Base-by-base conservation (phyloP, 2,797 vertebrate genomes). In the Phyllotis vaccarum region DNA sequence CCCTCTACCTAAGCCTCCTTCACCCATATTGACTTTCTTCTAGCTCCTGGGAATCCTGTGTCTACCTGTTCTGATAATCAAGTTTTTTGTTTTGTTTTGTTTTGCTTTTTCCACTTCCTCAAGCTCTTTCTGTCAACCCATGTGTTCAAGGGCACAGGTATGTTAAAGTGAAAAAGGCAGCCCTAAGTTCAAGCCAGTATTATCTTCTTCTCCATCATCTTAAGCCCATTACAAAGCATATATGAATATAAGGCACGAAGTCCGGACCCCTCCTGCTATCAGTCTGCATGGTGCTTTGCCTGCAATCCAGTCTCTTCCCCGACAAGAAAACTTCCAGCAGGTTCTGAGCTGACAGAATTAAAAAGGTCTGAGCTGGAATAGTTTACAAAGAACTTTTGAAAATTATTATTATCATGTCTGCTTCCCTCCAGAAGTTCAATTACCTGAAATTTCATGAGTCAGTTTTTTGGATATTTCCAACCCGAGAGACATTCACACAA, bases 381-480 rank as follows among this genome's bases (percentile, higher is more conserved):
- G 40, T 79, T 93, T 79, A 68, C 93, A 91, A 74, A 90, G 76
- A 43, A 91, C 5, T 75, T 86, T 86, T 75, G n/a, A 72, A 22
- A 82, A 11, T 46, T 78, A 82, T 75, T 90, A 92, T 82, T 75
- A 86, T 91, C 91, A 58, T 86, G 64, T 89, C 92, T 94, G 21
- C 74, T 86, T 86, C 52, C 89, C 54, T 72, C 80, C 22, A 75
- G 40, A 95, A 87, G 72, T 92, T 93, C 95, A 95, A 94, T 95
- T 94, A 96, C 72, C 94, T 93, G 93, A 97, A 96, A 93, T 96
- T 97, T 96, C 95, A 92, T 93, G 90, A 96, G 79, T 96, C 92
- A 95, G 95, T 90, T 56, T 54, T 96, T 91, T 66, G 89, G 70
- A 94, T 89, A 94, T 87, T 97, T 97, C 93, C 88, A 86, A 29